Base-by-base conservation (phyloP, 1,140 invertebrate genomes). In the Dryas iulia region DNA sequence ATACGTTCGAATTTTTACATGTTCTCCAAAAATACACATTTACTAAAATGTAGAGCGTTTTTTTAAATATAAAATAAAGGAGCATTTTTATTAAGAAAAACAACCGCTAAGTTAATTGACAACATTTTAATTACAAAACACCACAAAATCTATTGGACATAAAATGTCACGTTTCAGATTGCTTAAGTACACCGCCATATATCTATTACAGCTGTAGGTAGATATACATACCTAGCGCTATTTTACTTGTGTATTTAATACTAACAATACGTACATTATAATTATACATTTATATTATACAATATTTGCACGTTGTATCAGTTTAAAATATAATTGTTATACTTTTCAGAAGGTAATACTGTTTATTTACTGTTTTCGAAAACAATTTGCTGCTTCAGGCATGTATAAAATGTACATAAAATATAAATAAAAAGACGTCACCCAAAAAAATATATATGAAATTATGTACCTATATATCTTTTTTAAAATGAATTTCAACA, bases 61-160 rank as follows among this genome's bases (percentile, higher is more conserved):
- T n/a, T n/a, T n/a, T n/a, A n/a, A n/a, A 21, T 47, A 2, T 53
- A 53, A 25, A 7, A 52, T 3, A 66, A 59, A 30, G 25, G 57
- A 47, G 3, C 54, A 11, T 56, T n/a, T n/a, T 35, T 52, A 25
- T 66, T 63, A 62, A 76, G 57, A 77, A 72, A 84, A 78, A 83
- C 65, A 79, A 78, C n/a, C 11, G 8, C 26, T 5, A 69, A 67
- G 69, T 79, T 91, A 91, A 91, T 91, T 91, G 89, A 91, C 89
- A 91, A 91, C 89, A 88, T 91, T 91, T 91, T 91, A 91, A 90
- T 91, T 91, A 91, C 83, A 91, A 91, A 91, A 91, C 87, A 91
- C 89, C 89, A 91, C 89, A 91, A 91, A 84, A 89, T 90, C 85
- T 88, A 89, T 87, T 74, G 74, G 87, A 91, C 87, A 90, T 86